Conservation (phyloP, 1,140 invertebrate genomes). For the Berghia stephanieae region DNA sequence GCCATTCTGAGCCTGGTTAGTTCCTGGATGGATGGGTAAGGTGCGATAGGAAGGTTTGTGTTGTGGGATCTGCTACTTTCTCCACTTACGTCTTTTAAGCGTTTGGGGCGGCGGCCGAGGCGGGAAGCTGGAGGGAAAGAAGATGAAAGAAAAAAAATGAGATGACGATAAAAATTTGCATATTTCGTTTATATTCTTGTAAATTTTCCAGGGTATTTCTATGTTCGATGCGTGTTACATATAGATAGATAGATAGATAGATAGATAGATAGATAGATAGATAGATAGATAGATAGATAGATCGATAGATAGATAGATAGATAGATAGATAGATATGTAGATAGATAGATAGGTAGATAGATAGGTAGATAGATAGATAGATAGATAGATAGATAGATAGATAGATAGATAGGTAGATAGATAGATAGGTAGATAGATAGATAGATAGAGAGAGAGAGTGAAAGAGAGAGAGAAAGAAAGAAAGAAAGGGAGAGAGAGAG, state of each 20-base stretch:
- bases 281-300: no score
- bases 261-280: constrained; percentile 16
- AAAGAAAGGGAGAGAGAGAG: constrained; percentile 19
- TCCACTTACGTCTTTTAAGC: constrained; percentile 60
- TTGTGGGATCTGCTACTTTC: constrained; percentile 40
- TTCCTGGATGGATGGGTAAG: constrained; percentile 56
- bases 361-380: no score
- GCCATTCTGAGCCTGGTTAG: constrained; percentile 58
- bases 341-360: no score
- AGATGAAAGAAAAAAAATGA: constrained; percentile 24
- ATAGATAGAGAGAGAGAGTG: no score
- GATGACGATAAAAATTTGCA: background rate
- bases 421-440: no score
- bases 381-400: no score
- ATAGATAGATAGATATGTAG: no score
- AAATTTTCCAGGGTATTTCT: no score
- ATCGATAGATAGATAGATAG: no score
- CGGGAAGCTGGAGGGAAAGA: constrained; percentile 60
- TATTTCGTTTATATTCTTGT: background rate
- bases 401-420: no score
- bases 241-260: no score
- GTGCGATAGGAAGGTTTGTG: constrained; percentile 56
- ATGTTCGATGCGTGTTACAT: no score
- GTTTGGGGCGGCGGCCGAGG: constrained; percentile 65
- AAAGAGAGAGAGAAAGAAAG: constrained; percentile 20